phyloP scores from a whole-genome alignment of 2,888 invertebrate species.

The Agonopterix arenella region DNA sequence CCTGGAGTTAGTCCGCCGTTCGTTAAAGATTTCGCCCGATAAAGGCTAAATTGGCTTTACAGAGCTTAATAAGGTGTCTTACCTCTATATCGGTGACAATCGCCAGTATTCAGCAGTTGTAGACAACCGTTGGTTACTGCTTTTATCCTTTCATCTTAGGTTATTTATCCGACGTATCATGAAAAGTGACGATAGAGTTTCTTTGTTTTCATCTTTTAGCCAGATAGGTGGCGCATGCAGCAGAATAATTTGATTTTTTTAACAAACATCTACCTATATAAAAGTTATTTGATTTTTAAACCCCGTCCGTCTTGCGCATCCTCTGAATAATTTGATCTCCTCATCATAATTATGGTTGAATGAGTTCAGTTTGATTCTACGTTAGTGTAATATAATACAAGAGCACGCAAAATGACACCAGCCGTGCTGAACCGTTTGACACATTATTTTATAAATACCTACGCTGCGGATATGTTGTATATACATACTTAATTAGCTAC shows the following conservation, averaged over 20 bases:
- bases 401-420: constrained; percentile 52
- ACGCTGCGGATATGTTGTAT: neutral
- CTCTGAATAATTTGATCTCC: constrained; percentile 20
- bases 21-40: constrained; percentile 55
- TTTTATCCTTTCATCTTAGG: constrained; percentile 7
- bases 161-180: neutral
- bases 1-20: constrained; percentile 35
- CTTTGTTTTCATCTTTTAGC: too few species aligned
- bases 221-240: too few species aligned
- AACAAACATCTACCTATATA: too few species aligned
- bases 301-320: neutral
- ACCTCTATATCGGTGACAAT: constrained; percentile 37
- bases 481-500: too few species aligned
- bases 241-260: too few species aligned
- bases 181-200: neutral
- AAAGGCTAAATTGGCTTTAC: constrained; percentile 59
- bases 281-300: too few species aligned
- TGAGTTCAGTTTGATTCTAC: constrained; percentile 5
- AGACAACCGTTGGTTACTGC: constrained; percentile 15
- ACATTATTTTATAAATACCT: constrained; percentile 29
- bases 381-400: constrained; percentile 48
- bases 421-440: constrained; percentile 38
- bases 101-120: constrained; percentile 21
- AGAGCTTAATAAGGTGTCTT: constrained; percentile 44
- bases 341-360: constrained; percentile 52